Conservation (phyloP, 2,797 vertebrate species). For the Leuciscus waleckii region DNA sequence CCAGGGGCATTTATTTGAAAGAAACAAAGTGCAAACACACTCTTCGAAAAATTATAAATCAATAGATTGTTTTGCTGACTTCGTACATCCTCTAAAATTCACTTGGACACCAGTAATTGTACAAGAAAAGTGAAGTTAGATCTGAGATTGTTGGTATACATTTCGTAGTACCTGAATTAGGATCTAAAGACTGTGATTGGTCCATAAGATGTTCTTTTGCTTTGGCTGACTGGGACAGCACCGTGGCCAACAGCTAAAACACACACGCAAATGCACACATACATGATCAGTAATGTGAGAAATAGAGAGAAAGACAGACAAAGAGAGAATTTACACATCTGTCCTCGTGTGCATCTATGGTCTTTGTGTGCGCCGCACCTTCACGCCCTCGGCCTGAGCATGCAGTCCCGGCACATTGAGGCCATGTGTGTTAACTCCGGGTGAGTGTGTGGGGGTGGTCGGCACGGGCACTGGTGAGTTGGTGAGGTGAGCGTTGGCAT, state of each 20-base stretch:
- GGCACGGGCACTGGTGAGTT: slow-evolving; percentile 61
- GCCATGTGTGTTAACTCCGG: slow-evolving; percentile 79
- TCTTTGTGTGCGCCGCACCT: slow-evolving; percentile 71
- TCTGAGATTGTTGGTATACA: neutral
- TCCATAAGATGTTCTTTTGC: slow-evolving; percentile 89
- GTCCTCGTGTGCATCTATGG: neutral
- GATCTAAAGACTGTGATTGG: slow-evolving; percentile 89
- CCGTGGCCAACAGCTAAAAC: slow-evolving; percentile 90
- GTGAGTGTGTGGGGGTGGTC: slow-evolving; percentile 63
- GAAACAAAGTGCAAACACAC: neutral
- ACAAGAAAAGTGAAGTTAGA: neutral
- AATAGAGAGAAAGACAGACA: slow-evolving; percentile 12
- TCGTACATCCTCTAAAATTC: neutral
- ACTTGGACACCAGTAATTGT: neutral
- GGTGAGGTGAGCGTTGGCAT: slow-evolving; percentile 61
- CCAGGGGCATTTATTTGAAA: neutral
- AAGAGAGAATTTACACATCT: neutral
- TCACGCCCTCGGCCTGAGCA: slow-evolving; percentile 90
- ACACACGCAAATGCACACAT: slow-evolving; percentile 21
- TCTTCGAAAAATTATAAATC: neutral
- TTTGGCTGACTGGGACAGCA: slow-evolving; percentile 95
- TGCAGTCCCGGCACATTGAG: slow-evolving; percentile 87
- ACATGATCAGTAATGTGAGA: slow-evolving; percentile 40
- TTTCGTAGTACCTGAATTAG: slow-evolving; percentile 82
- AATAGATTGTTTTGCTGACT: neutral